Evolutionary conservation across 2,888 invertebrate genomes (phyloP), one percentile per base, ranked within the genome.

Genomic region (Xylocampa areola): DNA sequence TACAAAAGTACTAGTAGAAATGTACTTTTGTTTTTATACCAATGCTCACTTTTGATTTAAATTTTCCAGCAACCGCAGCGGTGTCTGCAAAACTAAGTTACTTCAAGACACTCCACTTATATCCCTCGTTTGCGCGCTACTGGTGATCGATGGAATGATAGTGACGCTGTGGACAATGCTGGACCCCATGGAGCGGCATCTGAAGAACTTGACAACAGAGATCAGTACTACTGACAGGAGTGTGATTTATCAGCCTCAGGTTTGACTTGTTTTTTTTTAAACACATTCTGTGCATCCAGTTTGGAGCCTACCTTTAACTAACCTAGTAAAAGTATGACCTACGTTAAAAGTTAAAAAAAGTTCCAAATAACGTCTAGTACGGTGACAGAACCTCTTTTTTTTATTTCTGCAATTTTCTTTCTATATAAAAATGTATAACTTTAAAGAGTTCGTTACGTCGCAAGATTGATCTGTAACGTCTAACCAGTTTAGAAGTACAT

Each of bases 31-130:
- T 11, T 16, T 10, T 27, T 4, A 21, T 2, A 21, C 13, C 8
- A 21, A 21, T 41, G 6, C 11, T 10, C 17, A 17, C 10, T 3
- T 35, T 58, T 60, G 43, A 48, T 57, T 47, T 47, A 44, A 36
- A 45, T 57, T 32, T 43, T 76, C 3, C 82, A 94, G 97, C 74
- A 96, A 97, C 74, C 95, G 96, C 30, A 96, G 97, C 72, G 96
- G 97, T 0, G 96, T 98, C 0, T 97, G 98, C 68, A 98, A 97
- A 88, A 98, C 97, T 75, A 98, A 98, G 95, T 94, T 98, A 59
- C 95, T 98, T 4, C 97, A 97, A 91, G 98, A 98, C 89, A 97
- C 97, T 33, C 98, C 98, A 71, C 94, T 98, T 32, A 97, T 98
- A 79, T 96, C 96, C 37, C 94, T 98, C 51, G 97, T 98, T 51